A percentile compares a stretch with the other conserved stretches of the same genome.
Evolutionary conservation across 2,888 invertebrate species (phyloP).

Genomic region (Athalia rosae): DNA sequence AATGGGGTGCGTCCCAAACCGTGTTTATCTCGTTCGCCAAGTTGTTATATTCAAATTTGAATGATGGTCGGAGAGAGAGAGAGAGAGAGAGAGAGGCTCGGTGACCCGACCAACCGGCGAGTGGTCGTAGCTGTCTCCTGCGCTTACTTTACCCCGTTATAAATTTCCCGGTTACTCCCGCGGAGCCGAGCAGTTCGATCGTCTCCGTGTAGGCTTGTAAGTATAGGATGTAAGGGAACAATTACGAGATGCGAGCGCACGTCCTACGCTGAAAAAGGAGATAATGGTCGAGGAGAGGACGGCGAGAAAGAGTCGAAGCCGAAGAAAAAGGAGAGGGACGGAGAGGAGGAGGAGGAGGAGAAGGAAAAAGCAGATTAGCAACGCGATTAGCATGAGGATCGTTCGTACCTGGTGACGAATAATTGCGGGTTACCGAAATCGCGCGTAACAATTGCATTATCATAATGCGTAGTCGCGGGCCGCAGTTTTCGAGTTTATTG

Average conservation of each 20-base stretch:
- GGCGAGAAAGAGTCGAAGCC: neutral
- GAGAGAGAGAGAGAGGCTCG: constrained; percentile 4
- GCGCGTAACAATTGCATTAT: constrained; percentile 47
- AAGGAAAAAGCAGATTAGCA: neutral
- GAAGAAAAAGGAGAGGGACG: no score
- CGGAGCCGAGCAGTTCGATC: no score
- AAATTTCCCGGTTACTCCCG: neutral
- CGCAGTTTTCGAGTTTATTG: neutral
- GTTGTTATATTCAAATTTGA: constrained; percentile 43
- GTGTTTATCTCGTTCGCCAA: constrained; percentile 30
- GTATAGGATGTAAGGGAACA: neutral
- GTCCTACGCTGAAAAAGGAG: neutral
- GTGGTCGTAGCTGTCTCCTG: neutral
- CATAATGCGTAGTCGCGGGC: constrained; percentile 38
- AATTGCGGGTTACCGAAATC: constrained; percentile 47
- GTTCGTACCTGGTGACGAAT: constrained; percentile 20
- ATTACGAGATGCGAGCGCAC: neutral
- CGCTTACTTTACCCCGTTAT: neutral
- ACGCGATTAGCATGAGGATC: constrained; percentile 39
- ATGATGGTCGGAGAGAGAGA: constrained; percentile 17
- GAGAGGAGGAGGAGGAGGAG: neutral
- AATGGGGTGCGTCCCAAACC: constrained; percentile 31
- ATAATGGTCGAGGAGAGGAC: no score
- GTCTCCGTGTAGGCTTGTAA: neutral
- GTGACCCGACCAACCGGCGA: constrained; percentile 18